phyloP scores from a whole-genome alignment of 2,888 invertebrate genomes.

The Actias luna region DNA sequence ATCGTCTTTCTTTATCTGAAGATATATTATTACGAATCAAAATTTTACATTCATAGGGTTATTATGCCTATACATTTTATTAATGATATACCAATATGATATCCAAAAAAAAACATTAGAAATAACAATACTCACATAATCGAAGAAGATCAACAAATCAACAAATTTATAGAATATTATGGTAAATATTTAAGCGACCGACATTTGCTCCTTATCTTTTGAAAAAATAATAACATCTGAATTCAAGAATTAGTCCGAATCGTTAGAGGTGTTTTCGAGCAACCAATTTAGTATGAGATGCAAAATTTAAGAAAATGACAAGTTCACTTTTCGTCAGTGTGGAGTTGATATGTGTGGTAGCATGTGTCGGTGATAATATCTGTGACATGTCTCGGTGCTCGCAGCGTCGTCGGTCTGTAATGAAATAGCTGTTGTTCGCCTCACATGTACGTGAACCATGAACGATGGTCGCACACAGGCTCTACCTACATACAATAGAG shows the following conservation, averaged over 20 bases:
- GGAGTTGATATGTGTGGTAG: constrained; percentile 24
- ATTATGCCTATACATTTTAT: no score
- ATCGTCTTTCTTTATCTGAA: not conserved
- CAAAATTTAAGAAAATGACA: constrained; percentile 18
- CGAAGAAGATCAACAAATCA: not conserved
- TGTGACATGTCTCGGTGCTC: constrained; percentile 51
- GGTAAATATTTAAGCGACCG: no score
- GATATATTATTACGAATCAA: not conserved
- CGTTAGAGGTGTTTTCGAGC: no score
- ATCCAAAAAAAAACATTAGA: no score
- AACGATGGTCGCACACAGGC: constrained; percentile 29
- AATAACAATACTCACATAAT: not conserved
- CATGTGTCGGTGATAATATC: constrained; percentile 53
- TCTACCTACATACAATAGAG: not conserved
- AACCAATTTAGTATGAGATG: not conserved
- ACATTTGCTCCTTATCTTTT: no score
- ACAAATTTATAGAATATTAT: not conserved
- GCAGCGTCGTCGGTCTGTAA: constrained; percentile 46
- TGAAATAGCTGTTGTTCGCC: constrained; percentile 62
- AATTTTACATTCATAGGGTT: not conserved
- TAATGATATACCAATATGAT: no score
- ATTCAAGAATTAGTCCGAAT: no score
- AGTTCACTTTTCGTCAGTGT: constrained; percentile 34
- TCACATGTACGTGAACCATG: constrained; percentile 67
- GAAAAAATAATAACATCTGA: no score